phyloP scores from a whole-genome alignment of 1,140 invertebrate species.

The Paramacrobiotus metropolitanus region DNA sequence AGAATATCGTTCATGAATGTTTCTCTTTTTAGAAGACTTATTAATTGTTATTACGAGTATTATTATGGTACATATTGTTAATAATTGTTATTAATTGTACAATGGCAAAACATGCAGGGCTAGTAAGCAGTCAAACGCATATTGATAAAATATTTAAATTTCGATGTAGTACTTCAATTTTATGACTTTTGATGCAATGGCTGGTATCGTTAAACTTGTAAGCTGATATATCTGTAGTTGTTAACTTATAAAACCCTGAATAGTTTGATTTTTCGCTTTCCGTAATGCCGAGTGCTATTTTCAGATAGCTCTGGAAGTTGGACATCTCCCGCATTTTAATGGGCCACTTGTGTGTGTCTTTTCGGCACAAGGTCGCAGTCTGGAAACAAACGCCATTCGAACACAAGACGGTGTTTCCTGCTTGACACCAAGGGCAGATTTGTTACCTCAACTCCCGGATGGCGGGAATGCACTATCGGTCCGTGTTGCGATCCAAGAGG shows the following conservation, averaged over 20 bases:
- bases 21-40: not conserved
- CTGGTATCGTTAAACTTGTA: not conserved
- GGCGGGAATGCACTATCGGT: conserved; percentile 46
- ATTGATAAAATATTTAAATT: not conserved
- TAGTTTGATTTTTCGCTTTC: not conserved
- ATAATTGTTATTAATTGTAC: not conserved
- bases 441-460: conserved; percentile 55
- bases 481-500: conserved; percentile 72
- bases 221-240: too few species aligned
- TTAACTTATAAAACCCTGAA: not conserved
- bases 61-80: not conserved
- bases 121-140: not conserved
- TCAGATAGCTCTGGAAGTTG: conserved; percentile 58
- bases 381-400: conserved; percentile 66
- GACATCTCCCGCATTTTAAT: conserved; percentile 65
- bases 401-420: conserved; percentile 72
- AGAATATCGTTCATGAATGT: too few species aligned
- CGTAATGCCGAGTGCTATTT: not conserved
- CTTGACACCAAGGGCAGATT: conserved; percentile 72
- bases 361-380: conserved; percentile 61
- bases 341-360: conserved; percentile 80
- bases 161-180: too few species aligned
- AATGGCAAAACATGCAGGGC: not conserved
- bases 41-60: not conserved
- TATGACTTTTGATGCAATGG: not conserved